Base-by-base conservation (phyloP, 2,797 vertebrate genomes). In the Spinus olivaceus region DNA sequence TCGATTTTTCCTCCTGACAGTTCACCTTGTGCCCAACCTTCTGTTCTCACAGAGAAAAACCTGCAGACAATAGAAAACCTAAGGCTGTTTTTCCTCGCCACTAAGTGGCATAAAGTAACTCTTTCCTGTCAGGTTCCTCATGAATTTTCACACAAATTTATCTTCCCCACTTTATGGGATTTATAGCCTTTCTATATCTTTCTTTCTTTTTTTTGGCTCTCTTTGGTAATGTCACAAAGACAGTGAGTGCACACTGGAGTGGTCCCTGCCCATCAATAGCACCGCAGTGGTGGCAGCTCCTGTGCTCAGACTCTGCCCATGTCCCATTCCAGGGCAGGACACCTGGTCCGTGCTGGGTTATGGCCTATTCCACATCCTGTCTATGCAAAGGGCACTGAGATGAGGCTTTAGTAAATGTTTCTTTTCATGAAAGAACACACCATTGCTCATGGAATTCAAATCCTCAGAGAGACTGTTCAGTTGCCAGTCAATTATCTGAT, bases 1-100 rank as follows among this genome's bases (percentile, higher is more conserved):
- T 97, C 54, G 23, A 97, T 96, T 96, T 96, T 97, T 96, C 91
- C 97, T 97, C 95, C 81, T 95, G 97, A 97, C 95, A 97, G 93
- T 95, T 97, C 97, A 97, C 97, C 97, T 97, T 97, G 97, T 96
- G 94, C 88, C 95, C 96, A 97, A 92, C 97, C 97, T 97, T 98
- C 97, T 97, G 96, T 97, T 97, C 95, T 97, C 73, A 63, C 12
- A 11, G 92, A 97, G 96, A 95, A 90, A 87, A 97, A 97, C 93
- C 92, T 96, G 94, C 89, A 96, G 92, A 97, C 94, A 93, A 90
- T 93, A 70, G 84, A 95, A 92, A 95, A 96, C 85, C 92, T 86
- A 85, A 10, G 65, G 79, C 88, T 97, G 90, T 86, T 92, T 93
- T 94, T 86, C 85, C 83, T 96, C 1, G 4, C 41, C 4, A 28